Evolutionary conservation across 1,140 invertebrate species (phyloP), one percentile per base, ranked within the genome.

Genomic region (Drosophila teissieri): DNA sequence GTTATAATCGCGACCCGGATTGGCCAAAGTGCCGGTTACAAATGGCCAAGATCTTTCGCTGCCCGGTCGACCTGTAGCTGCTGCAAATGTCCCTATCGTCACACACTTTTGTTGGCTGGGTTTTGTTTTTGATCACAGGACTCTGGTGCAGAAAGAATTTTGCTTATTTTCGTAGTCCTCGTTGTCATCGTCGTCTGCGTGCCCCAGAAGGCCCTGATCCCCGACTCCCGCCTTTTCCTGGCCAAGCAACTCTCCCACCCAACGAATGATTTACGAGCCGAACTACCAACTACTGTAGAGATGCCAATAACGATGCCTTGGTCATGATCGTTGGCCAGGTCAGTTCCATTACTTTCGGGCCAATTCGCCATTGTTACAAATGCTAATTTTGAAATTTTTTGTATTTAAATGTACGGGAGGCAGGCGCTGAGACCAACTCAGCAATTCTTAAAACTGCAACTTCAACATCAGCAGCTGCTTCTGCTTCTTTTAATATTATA

Each of bases 361-460:
- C 85, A 89, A 90, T 89, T 90, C 84, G 85, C 84, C 80, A 89
- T 89, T 89, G 84, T 89, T 89, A 90, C 85, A 90, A 89, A 89
- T 89, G 84, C 84, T 89, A 89, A 89, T 89, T 89, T 89, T 89
- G 90, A 77, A 90, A 85, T 89, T 88, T 88, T 84, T 84, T 89
- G 79, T 84, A 88, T 88, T 88, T 88, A 84, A 88, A 88, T 88
- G 85, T 68, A 88, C 62, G 58, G 54, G 44, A 63, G 58, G 69
- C 64, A 61, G 72, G 62, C 49, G 64, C 62, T 60, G 73, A 68
- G 58, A 49, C 31, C 46, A 52, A 36, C 40, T 53, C 55, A 51
- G 49, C 34, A 70, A 52, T 58, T 40, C 34, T 19, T 19, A 19
- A 44, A 60, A 51, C 57, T 31, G 58, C 65, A 69, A 12, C 63